Conservation (phyloP, 2,888 invertebrate species). For the Apotomis turbidana region DNA sequence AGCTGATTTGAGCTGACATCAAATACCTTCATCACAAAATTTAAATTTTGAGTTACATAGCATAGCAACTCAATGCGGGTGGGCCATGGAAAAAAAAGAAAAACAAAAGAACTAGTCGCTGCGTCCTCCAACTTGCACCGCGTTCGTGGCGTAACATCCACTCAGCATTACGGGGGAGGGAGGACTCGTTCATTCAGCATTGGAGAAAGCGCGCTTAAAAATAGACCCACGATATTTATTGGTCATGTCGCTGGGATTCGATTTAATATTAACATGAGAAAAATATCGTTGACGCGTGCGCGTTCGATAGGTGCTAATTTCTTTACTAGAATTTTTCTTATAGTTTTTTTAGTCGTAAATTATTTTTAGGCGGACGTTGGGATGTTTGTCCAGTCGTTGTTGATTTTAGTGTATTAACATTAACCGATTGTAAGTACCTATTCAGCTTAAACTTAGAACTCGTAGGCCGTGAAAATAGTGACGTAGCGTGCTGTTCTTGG, state of each 20-base stretch:
- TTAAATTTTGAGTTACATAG: too few relatives aligned
- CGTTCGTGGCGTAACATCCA: constrained; percentile 56
- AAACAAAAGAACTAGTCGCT: not conserved
- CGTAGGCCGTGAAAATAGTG: too few relatives aligned
- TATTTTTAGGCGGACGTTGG: not conserved
- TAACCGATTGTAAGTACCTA: too few relatives aligned
- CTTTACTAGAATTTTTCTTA: constrained; percentile 46
- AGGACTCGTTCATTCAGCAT: constrained; percentile 80
- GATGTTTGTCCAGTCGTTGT: not conserved
- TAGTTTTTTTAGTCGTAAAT: not conserved
- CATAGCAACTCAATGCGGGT: too few relatives aligned
- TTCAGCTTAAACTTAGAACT: too few relatives aligned
- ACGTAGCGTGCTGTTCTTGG: too few relatives aligned
- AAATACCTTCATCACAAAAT: too few relatives aligned
- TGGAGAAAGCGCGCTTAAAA: constrained; percentile 81
- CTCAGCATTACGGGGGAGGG: constrained; percentile 74
- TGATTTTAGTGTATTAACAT: not conserved
- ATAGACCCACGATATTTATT: constrained; percentile 81
- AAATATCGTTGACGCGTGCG: constrained; percentile 75
- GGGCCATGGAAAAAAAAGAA: too few relatives aligned
- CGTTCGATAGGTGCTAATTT: constrained; percentile 61
- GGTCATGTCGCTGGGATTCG: constrained; percentile 75
- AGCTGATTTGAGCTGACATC: too few relatives aligned
- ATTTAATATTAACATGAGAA: constrained; percentile 78
- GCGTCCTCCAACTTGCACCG: constrained; percentile 50